Evolutionary conservation across 2,888 invertebrate species (phyloP).

Genomic region (Thecophora atra): DNA sequence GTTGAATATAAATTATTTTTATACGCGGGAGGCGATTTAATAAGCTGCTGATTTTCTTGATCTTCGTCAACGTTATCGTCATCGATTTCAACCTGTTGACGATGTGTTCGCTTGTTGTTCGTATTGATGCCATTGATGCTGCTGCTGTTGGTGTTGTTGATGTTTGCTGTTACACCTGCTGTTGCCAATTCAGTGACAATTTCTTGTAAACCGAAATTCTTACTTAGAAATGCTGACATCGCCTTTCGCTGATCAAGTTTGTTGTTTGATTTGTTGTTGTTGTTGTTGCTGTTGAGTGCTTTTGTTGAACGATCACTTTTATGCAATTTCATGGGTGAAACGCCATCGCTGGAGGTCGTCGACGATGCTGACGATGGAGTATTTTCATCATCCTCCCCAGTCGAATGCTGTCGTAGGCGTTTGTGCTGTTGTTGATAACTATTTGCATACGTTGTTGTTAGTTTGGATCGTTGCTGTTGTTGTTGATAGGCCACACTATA

Average conservation of each 20-base stretch:
- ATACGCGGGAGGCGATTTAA: constrained; percentile 67
- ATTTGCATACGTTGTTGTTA: constrained; percentile 39
- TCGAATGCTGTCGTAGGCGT: constrained; percentile 57
- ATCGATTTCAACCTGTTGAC: constrained; percentile 34
- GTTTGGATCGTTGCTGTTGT: constrained; percentile 47
- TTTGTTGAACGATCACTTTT: constrained; percentile 41
- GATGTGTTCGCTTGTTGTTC: constrained; percentile 48
- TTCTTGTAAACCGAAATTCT: constrained; percentile 53
- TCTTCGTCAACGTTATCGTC: constrained; percentile 54
- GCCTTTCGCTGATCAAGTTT: constrained; percentile 58
- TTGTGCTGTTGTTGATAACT: constrained; percentile 34
- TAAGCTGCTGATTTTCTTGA: constrained; percentile 64
- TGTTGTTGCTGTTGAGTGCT: constrained; percentile 13
- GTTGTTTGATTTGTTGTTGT: constrained; percentile 38
- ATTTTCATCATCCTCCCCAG: constrained; percentile 60
- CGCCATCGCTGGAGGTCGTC: constrained; percentile 49
- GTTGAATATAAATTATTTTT: constrained; percentile 58
- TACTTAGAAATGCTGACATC: constrained; percentile 58
- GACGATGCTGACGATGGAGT: constrained; percentile 59
- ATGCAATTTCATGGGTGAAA: constrained; percentile 54
- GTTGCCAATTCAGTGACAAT: constrained; percentile 45
- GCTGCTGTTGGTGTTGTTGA: constrained; percentile 43
- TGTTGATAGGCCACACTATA: constrained; percentile 38
- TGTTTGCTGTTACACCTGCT: constrained; percentile 51
- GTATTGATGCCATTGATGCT: constrained; percentile 32